These are phyloP conservation scores for Centropus bengalensis DNA, from an alignment of 2,113 vertebrate genomes.

Conservation along the genomic window DNA sequence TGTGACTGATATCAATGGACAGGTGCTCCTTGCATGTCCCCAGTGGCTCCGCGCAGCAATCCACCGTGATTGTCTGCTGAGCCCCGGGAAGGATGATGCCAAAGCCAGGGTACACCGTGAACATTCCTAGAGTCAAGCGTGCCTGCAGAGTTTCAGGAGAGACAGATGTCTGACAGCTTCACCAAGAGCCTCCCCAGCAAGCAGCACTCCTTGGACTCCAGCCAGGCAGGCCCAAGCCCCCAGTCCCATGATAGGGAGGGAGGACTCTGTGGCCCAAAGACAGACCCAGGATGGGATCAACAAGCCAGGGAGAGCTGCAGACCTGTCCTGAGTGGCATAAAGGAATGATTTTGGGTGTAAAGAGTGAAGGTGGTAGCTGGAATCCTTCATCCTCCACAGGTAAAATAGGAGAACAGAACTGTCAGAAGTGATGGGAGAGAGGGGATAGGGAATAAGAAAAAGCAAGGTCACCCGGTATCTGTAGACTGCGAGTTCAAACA, in stretches of 20 bases:
- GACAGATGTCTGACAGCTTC: not conserved
- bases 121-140: conserved; percentile 80
- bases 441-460: not conserved
- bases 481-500: not conserved
- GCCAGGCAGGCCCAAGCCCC: not conserved
- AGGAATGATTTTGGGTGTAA: not conserved
- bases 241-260: not conserved
- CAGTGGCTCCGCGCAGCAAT: conserved; percentile 82
- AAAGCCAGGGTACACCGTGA: conserved; percentile 82
- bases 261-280: not conserved
- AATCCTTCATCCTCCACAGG: not conserved
- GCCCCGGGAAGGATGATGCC: conserved; percentile 76
- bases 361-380: not conserved
- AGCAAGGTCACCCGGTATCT: not conserved
- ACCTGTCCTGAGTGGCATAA: not conserved
- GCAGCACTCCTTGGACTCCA: not conserved
- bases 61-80: conserved; percentile 81
- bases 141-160: conserved; percentile 63
- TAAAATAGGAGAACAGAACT: not conserved
- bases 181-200: not conserved
- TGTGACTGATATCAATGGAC: conserved; percentile 82
- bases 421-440: not conserved
- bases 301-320: not conserved
- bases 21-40: conserved; percentile 82
- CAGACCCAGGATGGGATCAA: not conserved